A percentile compares a stretch with the other conserved stretches of the same genome.
Conservation (phyloP, 1,140 invertebrate genomes). For the Ectropis grisescens region DNA sequence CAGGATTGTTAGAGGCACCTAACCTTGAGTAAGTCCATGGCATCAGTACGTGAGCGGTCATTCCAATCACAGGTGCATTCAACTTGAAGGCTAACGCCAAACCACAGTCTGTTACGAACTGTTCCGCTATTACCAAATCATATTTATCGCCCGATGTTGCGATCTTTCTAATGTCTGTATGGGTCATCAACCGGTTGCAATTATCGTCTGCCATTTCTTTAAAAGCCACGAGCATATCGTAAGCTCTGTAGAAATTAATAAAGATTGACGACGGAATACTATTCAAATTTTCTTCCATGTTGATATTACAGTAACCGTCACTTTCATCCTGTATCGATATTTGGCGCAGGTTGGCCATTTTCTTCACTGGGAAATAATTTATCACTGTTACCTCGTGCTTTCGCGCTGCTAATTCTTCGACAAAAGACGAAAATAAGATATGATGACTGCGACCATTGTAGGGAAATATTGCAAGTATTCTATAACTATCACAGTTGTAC, state of each 20-base stretch:
- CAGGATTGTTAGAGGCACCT: conserved; percentile 64
- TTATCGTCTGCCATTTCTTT: conserved; percentile 3
- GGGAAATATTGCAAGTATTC: conserved; percentile 9
- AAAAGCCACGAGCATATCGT: background rate
- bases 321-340: conserved; percentile 3
- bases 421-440: conserved; percentile 3
- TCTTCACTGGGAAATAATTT: conserved; percentile 4
- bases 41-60: conserved; percentile 64
- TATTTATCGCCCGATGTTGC: conserved; percentile 10
- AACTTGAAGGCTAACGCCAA: conserved; percentile 71
- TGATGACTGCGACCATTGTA: conserved; percentile 9
- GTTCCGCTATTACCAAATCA: conserved; percentile 75
- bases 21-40: conserved; percentile 69
- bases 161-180: conserved; percentile 31
- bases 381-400: conserved; percentile 9
- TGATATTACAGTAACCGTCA: background rate
- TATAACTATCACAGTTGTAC: conserved; percentile 1
- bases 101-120: conserved; percentile 76
- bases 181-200: conserved; percentile 55
- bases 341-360: conserved; percentile 1
- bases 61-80: conserved; percentile 70
- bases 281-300: conserved; percentile 3
- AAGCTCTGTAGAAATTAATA: conserved; percentile 1
- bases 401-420: conserved; percentile 6
- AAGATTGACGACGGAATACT: background rate